Evolutionary conservation across 1,140 invertebrate species (phyloP).

Genomic region (Drosophila gunungcola): DNA sequence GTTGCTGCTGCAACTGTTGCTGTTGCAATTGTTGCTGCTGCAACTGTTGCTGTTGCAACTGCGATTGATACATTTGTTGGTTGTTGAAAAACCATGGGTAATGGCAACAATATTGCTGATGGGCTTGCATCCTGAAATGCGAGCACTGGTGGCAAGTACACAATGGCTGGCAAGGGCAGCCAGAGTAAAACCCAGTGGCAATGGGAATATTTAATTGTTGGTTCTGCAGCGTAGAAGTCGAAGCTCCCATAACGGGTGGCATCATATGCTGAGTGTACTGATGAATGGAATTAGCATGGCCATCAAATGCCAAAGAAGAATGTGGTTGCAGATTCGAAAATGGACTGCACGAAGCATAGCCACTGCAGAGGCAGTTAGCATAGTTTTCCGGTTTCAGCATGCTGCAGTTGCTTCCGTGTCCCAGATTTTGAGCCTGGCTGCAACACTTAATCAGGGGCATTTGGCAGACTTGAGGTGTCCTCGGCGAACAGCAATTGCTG

Average conservation of each 20-base stretch:
- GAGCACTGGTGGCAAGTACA: neutral
- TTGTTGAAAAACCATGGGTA: constrained; percentile 12
- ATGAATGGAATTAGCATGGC: no score
- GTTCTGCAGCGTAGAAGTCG: neutral
- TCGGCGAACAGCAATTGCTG: constrained; percentile 28
- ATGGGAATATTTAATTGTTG: constrained; percentile 7
- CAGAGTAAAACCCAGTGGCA: neutral
- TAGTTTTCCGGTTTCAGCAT: constrained; percentile 2
- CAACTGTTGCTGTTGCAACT: neutral
- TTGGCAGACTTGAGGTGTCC: constrained; percentile 8
- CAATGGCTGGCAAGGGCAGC: neutral
- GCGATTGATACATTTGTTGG: neutral
- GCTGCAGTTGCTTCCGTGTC: constrained; percentile 22
- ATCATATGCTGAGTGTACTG: constrained; percentile 6
- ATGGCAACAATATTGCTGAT: constrained; percentile 13
- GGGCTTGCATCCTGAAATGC: constrained; percentile 2
- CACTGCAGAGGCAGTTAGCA: constrained; percentile 2
- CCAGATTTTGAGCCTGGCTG: constrained; percentile 2
- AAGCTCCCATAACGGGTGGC: neutral
- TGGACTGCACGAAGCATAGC: constrained; percentile 3
- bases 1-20: neutral
- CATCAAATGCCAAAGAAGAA: constrained; percentile 3
- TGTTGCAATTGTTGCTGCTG: neutral
- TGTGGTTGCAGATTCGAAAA: neutral
- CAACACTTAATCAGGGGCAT: neutral